phyloP scores from a whole-genome alignment of 2,113 vertebrate genomes.

The Podarcis cretensis region DNA sequence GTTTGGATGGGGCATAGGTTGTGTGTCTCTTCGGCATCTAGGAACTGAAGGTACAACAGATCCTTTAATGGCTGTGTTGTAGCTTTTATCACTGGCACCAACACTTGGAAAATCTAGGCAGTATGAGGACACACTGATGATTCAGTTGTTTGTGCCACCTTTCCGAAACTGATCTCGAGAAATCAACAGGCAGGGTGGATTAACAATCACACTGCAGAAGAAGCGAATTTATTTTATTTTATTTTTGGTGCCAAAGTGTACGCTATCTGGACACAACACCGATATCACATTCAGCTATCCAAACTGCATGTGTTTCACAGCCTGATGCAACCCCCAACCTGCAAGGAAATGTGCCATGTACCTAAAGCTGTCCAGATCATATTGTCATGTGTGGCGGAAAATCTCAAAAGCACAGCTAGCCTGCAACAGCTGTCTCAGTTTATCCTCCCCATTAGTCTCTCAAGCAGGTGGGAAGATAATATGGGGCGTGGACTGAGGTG shows the following conservation, averaged over 20 bases:
- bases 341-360: no score
- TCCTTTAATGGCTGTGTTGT: neutral
- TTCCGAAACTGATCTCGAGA: neutral
- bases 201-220: neutral
- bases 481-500: neutral
- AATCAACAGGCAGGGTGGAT: neutral
- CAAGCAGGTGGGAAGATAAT: neutral
- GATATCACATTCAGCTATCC: no score
- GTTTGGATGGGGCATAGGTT: neutral
- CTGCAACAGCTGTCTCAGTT: neutral
- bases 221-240: neutral
- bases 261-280: neutral
- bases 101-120: neutral
- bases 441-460: neutral
- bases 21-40: neutral
- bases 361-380: no score
- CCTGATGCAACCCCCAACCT: no score
- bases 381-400: no score
- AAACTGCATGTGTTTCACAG: no score
- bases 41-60: neutral
- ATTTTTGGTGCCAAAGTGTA: neutral
- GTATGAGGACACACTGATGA: neutral
- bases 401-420: no score
- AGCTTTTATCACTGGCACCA: neutral
- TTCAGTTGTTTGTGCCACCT: neutral